Percentiles rank a stretch among this genome's conserved stretches.
phyloP scores from a whole-genome alignment of 1,140 invertebrate genomes.

The Palaemon carinicauda region DNA sequence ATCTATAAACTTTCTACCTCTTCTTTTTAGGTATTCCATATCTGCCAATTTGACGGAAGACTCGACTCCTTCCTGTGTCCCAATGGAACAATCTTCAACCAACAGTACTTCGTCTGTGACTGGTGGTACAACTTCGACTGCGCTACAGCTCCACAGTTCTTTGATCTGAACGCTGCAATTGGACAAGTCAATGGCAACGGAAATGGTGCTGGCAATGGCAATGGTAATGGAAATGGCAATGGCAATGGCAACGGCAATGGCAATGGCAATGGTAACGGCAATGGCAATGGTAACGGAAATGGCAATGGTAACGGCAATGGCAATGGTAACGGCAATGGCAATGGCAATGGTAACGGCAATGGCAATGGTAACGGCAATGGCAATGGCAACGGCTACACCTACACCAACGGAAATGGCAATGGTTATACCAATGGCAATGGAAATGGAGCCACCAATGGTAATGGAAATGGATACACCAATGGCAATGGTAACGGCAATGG shows the following conservation, averaged over 20 bases:
- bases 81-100: conserved; percentile 65
- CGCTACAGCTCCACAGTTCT: conserved; percentile 63
- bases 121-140: conserved; percentile 64
- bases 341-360: neutral
- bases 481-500: neutral
- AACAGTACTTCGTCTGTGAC: conserved; percentile 65
- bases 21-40: conserved; percentile 55
- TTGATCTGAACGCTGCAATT: conserved; percentile 63
- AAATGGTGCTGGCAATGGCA: conserved; percentile 7
- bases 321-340: neutral
- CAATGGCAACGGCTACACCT: neutral
- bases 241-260: neutral
- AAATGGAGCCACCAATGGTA: neutral
- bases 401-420: too few species aligned
- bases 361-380: too few species aligned
- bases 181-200: conserved; percentile 31
- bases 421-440: neutral
- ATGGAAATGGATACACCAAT: too few species aligned
- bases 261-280: neutral
- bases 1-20: too few species aligned
- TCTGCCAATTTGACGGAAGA: conserved; percentile 63
- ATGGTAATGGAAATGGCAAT: neutral
- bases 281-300: neutral
- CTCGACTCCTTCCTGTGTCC: conserved; percentile 64
- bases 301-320: too few species aligned